phyloP scores from a whole-genome alignment of 2,797 vertebrate genomes.

The Sphenopsis melanotis region DNA sequence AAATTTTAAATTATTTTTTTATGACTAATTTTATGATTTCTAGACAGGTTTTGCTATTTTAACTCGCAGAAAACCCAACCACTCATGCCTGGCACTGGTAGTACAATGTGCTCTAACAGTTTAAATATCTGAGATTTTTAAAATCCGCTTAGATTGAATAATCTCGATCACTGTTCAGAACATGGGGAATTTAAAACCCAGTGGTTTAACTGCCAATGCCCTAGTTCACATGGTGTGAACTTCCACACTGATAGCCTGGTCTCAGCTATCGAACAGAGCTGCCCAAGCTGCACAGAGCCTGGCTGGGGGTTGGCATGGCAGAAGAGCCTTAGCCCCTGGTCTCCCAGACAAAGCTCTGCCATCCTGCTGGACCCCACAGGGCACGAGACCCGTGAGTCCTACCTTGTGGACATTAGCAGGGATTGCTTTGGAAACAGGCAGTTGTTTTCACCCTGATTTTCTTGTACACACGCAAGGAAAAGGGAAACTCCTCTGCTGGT shows the following conservation, averaged over 20 bases:
- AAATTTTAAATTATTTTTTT: background rate
- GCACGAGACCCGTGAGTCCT: fast-evolving
- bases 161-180: background rate
- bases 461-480: background rate
- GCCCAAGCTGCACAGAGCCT: background rate
- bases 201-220: background rate
- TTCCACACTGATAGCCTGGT: background rate
- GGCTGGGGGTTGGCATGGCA: fast-evolving
- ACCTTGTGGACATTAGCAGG: background rate
- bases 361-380: background rate
- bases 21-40: background rate
- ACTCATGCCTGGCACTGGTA: background rate
- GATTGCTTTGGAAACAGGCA: background rate
- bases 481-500: background rate
- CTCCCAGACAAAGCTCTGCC: background rate
- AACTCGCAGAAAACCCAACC: background rate
- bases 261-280: fast-evolving
- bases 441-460: background rate
- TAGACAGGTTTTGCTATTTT: background rate
- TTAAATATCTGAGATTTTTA: conserved; percentile 5
- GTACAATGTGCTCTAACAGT: background rate
- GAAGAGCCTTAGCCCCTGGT: background rate
- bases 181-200: conserved; percentile 42
- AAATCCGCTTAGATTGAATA: conserved; percentile 46
- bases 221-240: background rate